A percentile compares a stretch with the other conserved stretches of the same genome.
These are phyloP conservation scores for Eurystomus gularis DNA, from an alignment of 2,113 vertebrate genomes.

Conservation along the genomic window DNA sequence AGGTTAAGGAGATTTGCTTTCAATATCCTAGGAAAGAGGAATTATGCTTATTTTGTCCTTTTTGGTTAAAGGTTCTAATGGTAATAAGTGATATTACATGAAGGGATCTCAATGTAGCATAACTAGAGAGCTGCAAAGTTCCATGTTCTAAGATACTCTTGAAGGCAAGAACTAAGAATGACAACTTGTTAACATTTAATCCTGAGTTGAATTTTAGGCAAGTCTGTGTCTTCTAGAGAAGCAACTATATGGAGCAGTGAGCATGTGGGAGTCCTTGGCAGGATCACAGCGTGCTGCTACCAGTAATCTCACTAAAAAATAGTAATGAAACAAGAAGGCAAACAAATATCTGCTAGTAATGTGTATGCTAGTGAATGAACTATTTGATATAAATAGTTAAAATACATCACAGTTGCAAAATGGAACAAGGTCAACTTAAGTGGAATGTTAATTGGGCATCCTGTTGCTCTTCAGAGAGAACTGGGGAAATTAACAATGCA, in stretches of 20 bases:
- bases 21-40: background rate
- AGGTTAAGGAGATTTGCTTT: background rate
- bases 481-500: background rate
- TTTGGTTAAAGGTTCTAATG: background rate
- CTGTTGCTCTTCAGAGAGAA: background rate
- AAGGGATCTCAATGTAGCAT: background rate
- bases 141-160: background rate
- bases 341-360: background rate
- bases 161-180: conserved; percentile 8
- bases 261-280: conserved; percentile 1
- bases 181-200: conserved; percentile 1
- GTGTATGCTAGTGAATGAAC: background rate
- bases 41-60: conserved; percentile 13
- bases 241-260: background rate
- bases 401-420: background rate
- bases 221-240: background rate
- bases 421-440: background rate
- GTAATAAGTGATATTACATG: background rate
- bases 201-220: background rate
- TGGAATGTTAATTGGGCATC: background rate
- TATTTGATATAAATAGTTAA: background rate
- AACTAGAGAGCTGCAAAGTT: background rate
- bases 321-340: background rate
- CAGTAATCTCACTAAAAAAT: background rate
- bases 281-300: background rate